These are phyloP conservation scores for Epinephelus cyanopodus DNA, from an alignment of 2,113 vertebrate genomes.

Conservation along the genomic window DNA sequence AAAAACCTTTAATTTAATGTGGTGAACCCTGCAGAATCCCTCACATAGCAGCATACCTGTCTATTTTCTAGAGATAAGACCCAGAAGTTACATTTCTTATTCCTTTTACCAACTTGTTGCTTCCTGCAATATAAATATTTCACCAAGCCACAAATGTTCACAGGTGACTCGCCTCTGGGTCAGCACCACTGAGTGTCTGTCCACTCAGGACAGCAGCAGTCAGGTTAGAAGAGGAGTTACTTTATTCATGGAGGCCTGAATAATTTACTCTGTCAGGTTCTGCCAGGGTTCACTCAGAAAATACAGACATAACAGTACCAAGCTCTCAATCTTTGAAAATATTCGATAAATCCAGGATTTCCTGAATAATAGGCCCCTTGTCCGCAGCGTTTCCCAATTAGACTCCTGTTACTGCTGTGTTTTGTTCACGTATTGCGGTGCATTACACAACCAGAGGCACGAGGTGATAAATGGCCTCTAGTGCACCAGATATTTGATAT, in stretches of 20 bases:
- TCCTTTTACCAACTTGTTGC: conserved; percentile 36
- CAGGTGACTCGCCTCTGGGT: conserved; percentile 18
- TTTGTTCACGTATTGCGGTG: neutral
- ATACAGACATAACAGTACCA: conserved; percentile 37
- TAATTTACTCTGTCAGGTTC: conserved; percentile 45
- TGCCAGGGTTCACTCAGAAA: conserved; percentile 48
- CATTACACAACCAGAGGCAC: conserved; percentile 37
- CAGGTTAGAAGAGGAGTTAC: conserved; percentile 18
- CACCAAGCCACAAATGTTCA: neutral
- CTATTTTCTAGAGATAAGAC: neutral
- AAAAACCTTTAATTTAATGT: neutral
- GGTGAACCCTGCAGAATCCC: neutral
- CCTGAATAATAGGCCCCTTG: conserved; percentile 57
- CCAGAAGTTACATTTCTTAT: neutral
- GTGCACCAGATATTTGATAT: conserved; percentile 26
- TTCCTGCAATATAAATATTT: conserved; percentile 20
- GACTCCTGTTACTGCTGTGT: neutral
- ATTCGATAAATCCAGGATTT: conserved; percentile 76
- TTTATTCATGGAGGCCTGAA: conserved; percentile 52
- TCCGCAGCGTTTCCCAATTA: conserved; percentile 22
- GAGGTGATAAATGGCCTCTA: neutral
- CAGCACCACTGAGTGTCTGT: conserved; percentile 21
- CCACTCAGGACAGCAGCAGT: conserved; percentile 33
- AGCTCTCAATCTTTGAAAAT: conserved; percentile 54
- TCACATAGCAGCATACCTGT: neutral